Conservation (phyloP, 2,113 vertebrate species). For the Cephalopterus ornatus region DNA sequence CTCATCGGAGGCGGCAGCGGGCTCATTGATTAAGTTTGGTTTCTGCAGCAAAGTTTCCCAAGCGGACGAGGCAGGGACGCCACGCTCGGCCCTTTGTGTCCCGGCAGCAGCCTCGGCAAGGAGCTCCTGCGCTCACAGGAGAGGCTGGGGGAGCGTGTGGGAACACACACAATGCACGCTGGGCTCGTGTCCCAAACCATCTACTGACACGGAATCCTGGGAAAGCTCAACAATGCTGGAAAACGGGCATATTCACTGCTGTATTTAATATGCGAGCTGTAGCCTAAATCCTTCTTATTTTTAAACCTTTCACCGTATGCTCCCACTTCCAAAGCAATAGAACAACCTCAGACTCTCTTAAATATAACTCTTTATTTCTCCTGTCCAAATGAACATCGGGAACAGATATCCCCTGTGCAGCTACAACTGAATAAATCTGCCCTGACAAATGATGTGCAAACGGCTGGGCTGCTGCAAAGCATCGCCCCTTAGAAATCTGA, state of each 20-base stretch:
- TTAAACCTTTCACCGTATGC: background rate
- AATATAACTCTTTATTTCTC: background rate
- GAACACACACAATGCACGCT: background rate
- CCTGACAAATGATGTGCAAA: background rate
- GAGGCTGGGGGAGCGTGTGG: background rate
- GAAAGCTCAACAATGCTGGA: background rate
- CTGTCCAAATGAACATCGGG: background rate
- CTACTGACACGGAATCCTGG: background rate
- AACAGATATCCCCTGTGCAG: slow-evolving; percentile 3
- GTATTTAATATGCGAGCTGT: background rate
- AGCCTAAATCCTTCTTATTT: background rate
- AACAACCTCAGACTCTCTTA: background rate
- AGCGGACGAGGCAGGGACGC: background rate
- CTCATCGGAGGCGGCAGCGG: slow-evolving; percentile 82
- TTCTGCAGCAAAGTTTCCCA: background rate
- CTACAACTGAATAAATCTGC: background rate
- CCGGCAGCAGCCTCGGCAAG: slow-evolving; percentile 43
- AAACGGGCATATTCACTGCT: background rate
- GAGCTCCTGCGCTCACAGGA: background rate
- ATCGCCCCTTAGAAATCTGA: background rate
- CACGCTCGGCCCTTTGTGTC: slow-evolving; percentile 30
- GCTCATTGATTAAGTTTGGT: slow-evolving; percentile 90
- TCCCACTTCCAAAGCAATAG: background rate
- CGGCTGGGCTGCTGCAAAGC: background rate
- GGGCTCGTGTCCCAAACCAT: background rate